A percentile compares a stretch with the other conserved stretches of the same genome.
These are phyloP conservation scores for Microcaecilia unicolor DNA, from an alignment of 2,797 vertebrate species.

Conservation along the genomic window DNA sequence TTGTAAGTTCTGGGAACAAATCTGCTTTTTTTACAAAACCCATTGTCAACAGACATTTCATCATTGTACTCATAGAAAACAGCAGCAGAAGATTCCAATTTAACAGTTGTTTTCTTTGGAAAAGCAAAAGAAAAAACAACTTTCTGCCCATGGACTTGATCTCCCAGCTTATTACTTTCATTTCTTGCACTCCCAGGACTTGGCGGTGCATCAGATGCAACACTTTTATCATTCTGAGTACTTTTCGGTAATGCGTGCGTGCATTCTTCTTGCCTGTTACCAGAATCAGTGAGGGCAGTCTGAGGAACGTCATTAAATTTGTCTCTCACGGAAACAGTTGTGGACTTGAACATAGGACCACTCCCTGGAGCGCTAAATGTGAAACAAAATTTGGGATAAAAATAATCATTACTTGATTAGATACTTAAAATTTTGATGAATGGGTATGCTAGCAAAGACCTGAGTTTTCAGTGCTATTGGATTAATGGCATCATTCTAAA, in stretches of 20 bases:
- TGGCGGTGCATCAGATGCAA: slow-evolving; percentile 11
- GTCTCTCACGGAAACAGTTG: slow-evolving; percentile 81
- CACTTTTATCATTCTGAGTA: slow-evolving; percentile 18
- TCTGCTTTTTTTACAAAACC: slow-evolving; percentile 50
- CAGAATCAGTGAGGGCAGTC: slow-evolving; percentile 14
- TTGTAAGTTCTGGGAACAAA: slow-evolving; percentile 46
- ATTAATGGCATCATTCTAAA: not conserved
- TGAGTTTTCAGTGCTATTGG: too few species aligned
- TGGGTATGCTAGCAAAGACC: too few species aligned
- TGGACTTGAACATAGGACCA: slow-evolving; percentile 95
- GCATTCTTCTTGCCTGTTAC: slow-evolving; percentile 25
- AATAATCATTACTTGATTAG: too few species aligned
- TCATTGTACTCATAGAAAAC: slow-evolving; percentile 73
- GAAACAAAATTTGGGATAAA: not conserved
- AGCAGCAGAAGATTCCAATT: slow-evolving; percentile 73
- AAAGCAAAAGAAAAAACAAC: slow-evolving; percentile 77
- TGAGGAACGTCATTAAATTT: slow-evolving; percentile 30
- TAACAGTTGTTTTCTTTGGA: slow-evolving; percentile 68
- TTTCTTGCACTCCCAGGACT: slow-evolving; percentile 18
- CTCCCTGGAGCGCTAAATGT: slow-evolving; percentile 83
- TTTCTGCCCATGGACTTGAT: slow-evolving; percentile 53
- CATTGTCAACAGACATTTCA: slow-evolving; percentile 42
- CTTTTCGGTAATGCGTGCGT: slow-evolving; percentile 2
- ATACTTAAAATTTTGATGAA: too few species aligned
- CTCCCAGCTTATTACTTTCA: slow-evolving; percentile 38